Percentiles rank a stretch among this genome's conserved stretches.
Evolutionary conservation across 2,888 invertebrate species (phyloP).

Genomic region (Synanthedon andrenaeformis): DNA sequence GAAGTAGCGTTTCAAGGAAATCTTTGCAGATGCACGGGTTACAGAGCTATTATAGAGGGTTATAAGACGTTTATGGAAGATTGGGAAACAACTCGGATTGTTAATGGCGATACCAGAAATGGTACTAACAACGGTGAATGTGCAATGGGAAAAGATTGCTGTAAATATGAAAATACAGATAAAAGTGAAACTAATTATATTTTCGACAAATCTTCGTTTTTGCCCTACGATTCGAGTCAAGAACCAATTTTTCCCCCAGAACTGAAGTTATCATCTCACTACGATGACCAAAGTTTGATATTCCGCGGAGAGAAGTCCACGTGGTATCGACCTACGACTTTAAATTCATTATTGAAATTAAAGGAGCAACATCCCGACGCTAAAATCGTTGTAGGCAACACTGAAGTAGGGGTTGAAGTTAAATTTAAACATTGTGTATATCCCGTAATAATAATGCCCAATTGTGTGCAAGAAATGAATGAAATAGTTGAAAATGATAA

Average conservation of each 20-base stretch:
- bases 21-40: slow-evolving; percentile 88
- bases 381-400: slow-evolving; percentile 85
- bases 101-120: slow-evolving; percentile 18
- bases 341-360: slow-evolving; percentile 72
- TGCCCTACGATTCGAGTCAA: slow-evolving; percentile 79
- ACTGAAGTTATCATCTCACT: slow-evolving; percentile 71
- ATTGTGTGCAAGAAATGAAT: slow-evolving; percentile 83
- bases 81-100: slow-evolving; percentile 70
- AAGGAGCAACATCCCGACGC: slow-evolving; percentile 76
- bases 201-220: slow-evolving; percentile 73
- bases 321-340: slow-evolving; percentile 77
- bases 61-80: slow-evolving; percentile 82
- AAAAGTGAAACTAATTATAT: slow-evolving; percentile 62
- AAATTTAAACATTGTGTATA: slow-evolving; percentile 84
- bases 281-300: slow-evolving; percentile 67
- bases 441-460: slow-evolving; percentile 86
- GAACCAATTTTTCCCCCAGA: slow-evolving; percentile 90
- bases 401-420: slow-evolving; percentile 86
- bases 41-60: slow-evolving; percentile 87
- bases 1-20: slow-evolving; percentile 82
- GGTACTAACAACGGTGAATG: slow-evolving; percentile 35
- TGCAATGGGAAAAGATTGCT: slow-evolving; percentile 75
- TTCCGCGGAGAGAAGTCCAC: slow-evolving; percentile 67
- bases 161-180: slow-evolving; percentile 60
- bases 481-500: slow-evolving; percentile 64